Base-by-base conservation (phyloP, 2,797 vertebrate species). In the Hippopotamyrus pictus region DNA sequence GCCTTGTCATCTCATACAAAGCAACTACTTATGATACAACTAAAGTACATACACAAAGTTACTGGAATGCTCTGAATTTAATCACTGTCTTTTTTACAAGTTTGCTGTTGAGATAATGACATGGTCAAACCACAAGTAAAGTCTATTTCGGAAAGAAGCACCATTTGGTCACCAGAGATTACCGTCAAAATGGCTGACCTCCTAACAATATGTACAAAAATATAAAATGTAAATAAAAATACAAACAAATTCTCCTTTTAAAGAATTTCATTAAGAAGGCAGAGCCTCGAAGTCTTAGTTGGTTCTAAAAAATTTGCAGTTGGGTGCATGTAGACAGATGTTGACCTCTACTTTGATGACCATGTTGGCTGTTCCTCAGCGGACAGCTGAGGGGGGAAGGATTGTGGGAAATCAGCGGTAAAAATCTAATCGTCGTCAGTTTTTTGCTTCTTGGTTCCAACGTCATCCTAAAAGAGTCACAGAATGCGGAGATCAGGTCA, bases 201-300 rank as follows among this genome's bases (percentile, higher is more conserved):
- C 96, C 95, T 96, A 97, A 98, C 97, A 98, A 97, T 98, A 98
- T 98, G 97, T 99, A 98, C 97, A 99, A 98, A 99, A 99, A 98
- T 98, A 98, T 97, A 98, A 98, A 98, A 98, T 97, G 97, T 98
- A 98, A 99, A 99, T 97, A 97, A 99, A 99, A 98, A 98, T 98
- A 98, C 97, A 98, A 98, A 98, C 97, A 96, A 98, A 97, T 97
- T 97, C 95, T 97, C 96, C 96, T 97, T 97, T 95, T 96, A 97
- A 97, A 97, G 95, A 96, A 96, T 97, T 96, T 97, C 96, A 95
- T 96, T 95, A 96, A 96, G 96, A 96, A 96, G 96, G 95, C 95
- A 97, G 96, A 96, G 96, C 96, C 95, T 95, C 96, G 95, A 97
- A 96, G 95, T 97, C 96, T 97, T 94, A 94, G 94, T 94, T 94